phyloP scores from a whole-genome alignment of 2,797 vertebrate species.

The Clarias platycephalus region DNA sequence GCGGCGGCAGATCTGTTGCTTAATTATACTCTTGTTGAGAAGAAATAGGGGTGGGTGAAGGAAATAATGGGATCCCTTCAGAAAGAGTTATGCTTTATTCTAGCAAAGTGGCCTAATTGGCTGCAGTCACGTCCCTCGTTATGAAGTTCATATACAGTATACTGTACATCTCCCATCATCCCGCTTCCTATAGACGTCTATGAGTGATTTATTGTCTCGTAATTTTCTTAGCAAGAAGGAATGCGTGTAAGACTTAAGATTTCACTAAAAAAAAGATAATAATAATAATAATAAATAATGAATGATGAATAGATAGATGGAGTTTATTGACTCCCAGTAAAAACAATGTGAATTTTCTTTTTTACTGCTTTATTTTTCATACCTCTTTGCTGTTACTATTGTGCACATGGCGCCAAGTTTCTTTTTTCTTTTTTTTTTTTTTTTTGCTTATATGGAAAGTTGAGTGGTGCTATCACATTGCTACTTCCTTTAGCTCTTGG shows the following conservation, averaged over 20 bases:
- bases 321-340: background rate
- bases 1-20: slow-evolving; percentile 15
- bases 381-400: background rate
- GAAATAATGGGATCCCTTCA: background rate
- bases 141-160: background rate
- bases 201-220: background rate
- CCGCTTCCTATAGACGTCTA: background rate
- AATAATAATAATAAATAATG: no score
- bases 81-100: background rate
- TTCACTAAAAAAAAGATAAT: no score
- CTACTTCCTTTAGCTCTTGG: background rate
- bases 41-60: background rate
- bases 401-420: background rate
- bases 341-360: background rate
- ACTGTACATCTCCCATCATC: background rate
- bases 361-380: background rate
- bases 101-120: background rate
- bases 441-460: background rate
- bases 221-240: background rate
- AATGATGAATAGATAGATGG: background rate
- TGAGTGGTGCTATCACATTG: background rate
- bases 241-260: background rate
- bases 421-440: background rate
- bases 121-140: background rate
- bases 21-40: slow-evolving; percentile 21